phyloP scores from a whole-genome alignment of 2,797 vertebrate genomes.

The Synaphobranchus kaupii region DNA sequence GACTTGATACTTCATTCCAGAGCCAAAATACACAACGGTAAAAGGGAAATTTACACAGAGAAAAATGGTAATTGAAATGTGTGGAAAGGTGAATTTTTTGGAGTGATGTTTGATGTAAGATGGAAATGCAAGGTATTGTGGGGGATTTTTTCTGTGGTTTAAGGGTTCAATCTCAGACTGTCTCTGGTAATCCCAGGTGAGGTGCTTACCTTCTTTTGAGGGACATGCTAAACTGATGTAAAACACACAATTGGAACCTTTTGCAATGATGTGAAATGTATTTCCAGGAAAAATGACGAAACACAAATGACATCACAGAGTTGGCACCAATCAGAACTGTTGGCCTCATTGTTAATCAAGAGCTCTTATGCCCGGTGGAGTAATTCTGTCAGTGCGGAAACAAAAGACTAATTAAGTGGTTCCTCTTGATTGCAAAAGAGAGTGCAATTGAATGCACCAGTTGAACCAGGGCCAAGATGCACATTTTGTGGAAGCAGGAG shows the following conservation, averaged over 20 bases:
- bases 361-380: conserved; percentile 69
- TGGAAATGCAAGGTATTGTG: background rate
- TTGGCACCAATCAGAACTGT: conserved; percentile 59
- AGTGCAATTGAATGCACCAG: conserved; percentile 56
- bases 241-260: conserved; percentile 49
- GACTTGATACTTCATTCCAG: background rate
- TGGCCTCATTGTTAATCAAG: conserved; percentile 59
- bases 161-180: conserved; percentile 40
- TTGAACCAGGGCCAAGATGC: conserved; percentile 57
- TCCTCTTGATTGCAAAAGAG: conserved; percentile 60
- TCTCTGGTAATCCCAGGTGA: conserved; percentile 59
- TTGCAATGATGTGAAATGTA: conserved; percentile 44
- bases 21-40: background rate
- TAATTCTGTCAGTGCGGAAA: conserved; percentile 71
- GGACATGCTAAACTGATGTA: conserved; percentile 50
- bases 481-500: conserved; percentile 54
- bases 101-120: background rate
- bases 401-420: conserved; percentile 70
- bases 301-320: conserved; percentile 57
- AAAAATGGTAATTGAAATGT: background rate
- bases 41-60: background rate
- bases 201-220: conserved; percentile 56
- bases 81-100: background rate
- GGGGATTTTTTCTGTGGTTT: background rate
- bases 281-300: conserved; percentile 41